phyloP scores from a whole-genome alignment of 2,888 invertebrate genomes.

The Euspilapteryx auroguttella region DNA sequence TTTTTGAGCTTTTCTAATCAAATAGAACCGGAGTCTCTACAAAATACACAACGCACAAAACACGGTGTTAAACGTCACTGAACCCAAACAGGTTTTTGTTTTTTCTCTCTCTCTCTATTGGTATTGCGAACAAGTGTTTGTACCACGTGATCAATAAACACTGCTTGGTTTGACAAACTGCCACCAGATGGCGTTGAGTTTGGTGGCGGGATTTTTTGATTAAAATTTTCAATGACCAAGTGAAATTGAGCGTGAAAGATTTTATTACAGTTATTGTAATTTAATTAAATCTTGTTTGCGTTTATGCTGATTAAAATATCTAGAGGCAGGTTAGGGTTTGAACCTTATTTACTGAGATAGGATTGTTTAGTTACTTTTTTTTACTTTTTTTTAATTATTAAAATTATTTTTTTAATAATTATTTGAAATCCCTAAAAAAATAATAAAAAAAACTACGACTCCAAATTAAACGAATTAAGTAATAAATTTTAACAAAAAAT shows the following conservation, averaged over 20 bases:
- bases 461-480: too few relatives aligned
- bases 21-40: constrained; percentile 8
- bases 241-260: constrained; percentile 29
- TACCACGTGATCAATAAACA: constrained; percentile 32
- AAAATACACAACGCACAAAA: constrained; percentile 34
- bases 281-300: constrained; percentile 19
- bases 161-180: constrained; percentile 13
- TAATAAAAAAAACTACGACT: too few relatives aligned
- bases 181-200: constrained; percentile 34
- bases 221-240: constrained; percentile 9
- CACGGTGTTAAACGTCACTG: constrained; percentile 43
- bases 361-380: too few relatives aligned
- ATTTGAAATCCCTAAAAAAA: too few relatives aligned
- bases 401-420: too few relatives aligned
- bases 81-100: constrained; percentile 42
- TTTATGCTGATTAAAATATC: constrained; percentile 29
- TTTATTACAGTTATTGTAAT: constrained; percentile 18
- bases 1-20: background rate
- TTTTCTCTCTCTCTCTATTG: constrained; percentile 25
- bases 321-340: constrained; percentile 5
- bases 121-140: constrained; percentile 11
- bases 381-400: too few relatives aligned
- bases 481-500: too few relatives aligned
- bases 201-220: too few relatives aligned
- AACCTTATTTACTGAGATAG: background rate